Evolutionary conservation across 1,140 invertebrate species (phyloP).

Genomic region (Caenorhabditis tropicalis): DNA sequence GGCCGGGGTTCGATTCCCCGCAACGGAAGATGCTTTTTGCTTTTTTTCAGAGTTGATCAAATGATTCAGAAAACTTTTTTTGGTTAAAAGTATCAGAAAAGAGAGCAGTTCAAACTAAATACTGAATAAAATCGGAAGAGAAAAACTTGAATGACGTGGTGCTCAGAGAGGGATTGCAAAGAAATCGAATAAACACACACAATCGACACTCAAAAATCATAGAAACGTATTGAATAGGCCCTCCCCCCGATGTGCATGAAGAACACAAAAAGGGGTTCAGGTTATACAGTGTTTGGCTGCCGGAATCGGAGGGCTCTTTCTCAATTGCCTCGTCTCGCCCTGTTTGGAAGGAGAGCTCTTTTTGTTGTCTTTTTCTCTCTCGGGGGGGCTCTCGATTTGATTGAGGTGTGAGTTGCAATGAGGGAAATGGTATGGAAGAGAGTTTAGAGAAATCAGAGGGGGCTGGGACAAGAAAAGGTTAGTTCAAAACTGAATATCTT

Average conservation of each 20-base stretch:
- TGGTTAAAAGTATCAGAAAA: too few relatives aligned
- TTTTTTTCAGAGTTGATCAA: too few relatives aligned
- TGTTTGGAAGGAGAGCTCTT: not conserved
- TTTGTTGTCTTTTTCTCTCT: not conserved
- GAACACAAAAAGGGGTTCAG: conserved; percentile 26
- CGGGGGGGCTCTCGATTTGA: conserved; percentile 1
- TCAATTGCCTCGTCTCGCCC: not conserved
- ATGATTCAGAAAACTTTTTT: too few relatives aligned
- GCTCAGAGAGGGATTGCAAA: not conserved
- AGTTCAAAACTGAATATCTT: too few relatives aligned
- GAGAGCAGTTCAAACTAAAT: too few relatives aligned
- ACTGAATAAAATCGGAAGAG: not conserved
- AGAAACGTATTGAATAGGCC: not conserved
- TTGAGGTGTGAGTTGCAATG: conserved; percentile 33
- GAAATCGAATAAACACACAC: not conserved
- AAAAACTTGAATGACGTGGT: not conserved
- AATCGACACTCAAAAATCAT: conserved; percentile 7
- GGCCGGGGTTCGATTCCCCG: conserved; percentile 84
- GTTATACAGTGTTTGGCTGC: not conserved
- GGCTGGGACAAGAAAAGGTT: not conserved
- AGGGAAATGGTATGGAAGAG: not conserved
- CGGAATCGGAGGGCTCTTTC: not conserved
- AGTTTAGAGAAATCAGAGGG: not conserved
- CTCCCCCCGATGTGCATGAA: not conserved
- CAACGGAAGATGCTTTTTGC: conserved; percentile 73